Evolutionary conservation across 2,797 vertebrate species (phyloP).

Genomic region (Hydrocynus forskahlii): DNA sequence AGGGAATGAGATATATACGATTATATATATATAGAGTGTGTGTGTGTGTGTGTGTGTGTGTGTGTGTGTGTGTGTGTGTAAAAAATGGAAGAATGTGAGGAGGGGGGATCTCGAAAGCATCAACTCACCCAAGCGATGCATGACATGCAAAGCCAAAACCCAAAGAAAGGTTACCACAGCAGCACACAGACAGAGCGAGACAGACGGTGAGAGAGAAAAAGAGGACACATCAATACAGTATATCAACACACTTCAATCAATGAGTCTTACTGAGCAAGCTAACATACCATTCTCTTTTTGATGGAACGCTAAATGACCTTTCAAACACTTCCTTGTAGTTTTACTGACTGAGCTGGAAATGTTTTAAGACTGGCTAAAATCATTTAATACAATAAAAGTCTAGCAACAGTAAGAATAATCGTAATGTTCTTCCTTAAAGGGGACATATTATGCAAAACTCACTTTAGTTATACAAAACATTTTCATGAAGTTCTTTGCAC

Average conservation of each 20-base stretch:
- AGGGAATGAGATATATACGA: slow-evolving; percentile 3
- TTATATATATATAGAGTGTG: no score
- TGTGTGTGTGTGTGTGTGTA: no score
- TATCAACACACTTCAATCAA: neutral
- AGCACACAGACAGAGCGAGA: slow-evolving; percentile 46
- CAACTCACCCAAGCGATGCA: slow-evolving; percentile 82
- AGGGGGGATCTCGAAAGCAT: slow-evolving; percentile 18
- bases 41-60: no score
- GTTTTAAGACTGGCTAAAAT: no score
- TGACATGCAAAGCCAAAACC: slow-evolving; percentile 79
- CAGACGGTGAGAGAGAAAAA: slow-evolving; percentile 45
- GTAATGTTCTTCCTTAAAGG: no score
- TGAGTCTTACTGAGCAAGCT: neutral
- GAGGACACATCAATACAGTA: slow-evolving; percentile 3
- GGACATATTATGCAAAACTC: no score
- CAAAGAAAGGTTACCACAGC: slow-evolving; percentile 63
- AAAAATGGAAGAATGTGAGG: no score
- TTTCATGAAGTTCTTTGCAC: no score
- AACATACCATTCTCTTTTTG: neutral
- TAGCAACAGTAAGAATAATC: no score
- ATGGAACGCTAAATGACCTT: neutral
- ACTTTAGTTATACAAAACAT: no score
- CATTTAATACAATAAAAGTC: no score
- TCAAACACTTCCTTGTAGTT: neutral
- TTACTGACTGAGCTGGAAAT: neutral